These are phyloP conservation scores for Aldrovandia affinis DNA, from an alignment of 2,797 vertebrate genomes.

Conservation along the genomic window DNA sequence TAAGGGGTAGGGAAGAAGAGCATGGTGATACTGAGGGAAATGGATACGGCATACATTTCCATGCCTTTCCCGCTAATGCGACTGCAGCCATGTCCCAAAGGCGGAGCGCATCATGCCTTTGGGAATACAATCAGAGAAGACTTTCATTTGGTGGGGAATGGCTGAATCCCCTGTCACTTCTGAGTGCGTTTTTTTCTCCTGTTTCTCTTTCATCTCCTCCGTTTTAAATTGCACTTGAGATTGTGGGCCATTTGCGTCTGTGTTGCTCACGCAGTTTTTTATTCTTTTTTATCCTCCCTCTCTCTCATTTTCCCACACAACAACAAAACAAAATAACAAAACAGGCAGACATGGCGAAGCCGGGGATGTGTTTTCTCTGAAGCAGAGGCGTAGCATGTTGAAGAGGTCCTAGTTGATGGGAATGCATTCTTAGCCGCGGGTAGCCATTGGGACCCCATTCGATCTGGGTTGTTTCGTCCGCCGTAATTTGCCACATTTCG, in stretches of 20 bases:
- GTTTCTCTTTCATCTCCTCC: slow-evolving; percentile 62
- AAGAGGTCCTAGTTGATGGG: slow-evolving; percentile 45
- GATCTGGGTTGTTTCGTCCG: slow-evolving; percentile 42
- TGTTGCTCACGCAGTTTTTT: slow-evolving; percentile 56
- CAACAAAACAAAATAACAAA: slow-evolving; percentile 34
- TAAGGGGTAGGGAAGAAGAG: no score
- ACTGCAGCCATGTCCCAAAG: slow-evolving; percentile 59
- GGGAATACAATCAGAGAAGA: slow-evolving; percentile 58
- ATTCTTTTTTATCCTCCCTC: slow-evolving; percentile 45
- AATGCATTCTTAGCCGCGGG: slow-evolving; percentile 55
- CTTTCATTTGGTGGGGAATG: slow-evolving; percentile 65
- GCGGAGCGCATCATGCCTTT: slow-evolving; percentile 60
- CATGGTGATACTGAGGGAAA: background rate
- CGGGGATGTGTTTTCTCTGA: slow-evolving; percentile 33
- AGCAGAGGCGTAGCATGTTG: slow-evolving; percentile 40
- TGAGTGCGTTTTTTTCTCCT: slow-evolving; percentile 43
- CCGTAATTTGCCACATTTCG: slow-evolving; percentile 42
- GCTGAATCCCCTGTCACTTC: slow-evolving; percentile 59
- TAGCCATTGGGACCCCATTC: slow-evolving; percentile 43
- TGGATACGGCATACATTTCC: slow-evolving; percentile 64
- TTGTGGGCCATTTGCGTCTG: slow-evolving; percentile 65
- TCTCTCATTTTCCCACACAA: slow-evolving; percentile 40
- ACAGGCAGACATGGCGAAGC: slow-evolving; percentile 6
- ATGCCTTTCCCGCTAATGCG: slow-evolving; percentile 64
- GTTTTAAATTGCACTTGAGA: slow-evolving; percentile 63